Evolutionary conservation across 2,113 vertebrate species (phyloP).

Genomic region (Oreotragus oreotragus): DNA sequence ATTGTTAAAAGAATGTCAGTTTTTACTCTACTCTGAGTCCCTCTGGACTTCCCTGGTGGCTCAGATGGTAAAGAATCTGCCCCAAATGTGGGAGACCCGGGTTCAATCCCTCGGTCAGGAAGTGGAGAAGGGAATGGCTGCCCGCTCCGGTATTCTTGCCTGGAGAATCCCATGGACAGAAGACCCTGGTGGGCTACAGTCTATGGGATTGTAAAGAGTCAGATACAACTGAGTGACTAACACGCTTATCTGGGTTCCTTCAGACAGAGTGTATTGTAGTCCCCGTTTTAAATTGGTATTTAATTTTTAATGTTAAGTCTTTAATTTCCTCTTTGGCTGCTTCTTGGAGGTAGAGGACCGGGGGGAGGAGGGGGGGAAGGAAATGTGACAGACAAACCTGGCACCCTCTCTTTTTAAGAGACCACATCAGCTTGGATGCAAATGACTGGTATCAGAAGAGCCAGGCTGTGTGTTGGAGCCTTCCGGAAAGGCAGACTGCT

Average conservation of each 20-base stretch:
- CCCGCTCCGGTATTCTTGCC: neutral
- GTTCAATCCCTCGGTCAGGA: neutral
- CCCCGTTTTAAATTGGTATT: neutral
- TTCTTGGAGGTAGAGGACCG: neutral
- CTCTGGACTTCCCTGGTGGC: neutral
- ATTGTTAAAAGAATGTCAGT: neutral
- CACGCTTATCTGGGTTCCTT: neutral
- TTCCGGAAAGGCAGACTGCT: slow-evolving; percentile 78
- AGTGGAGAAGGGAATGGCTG: neutral
- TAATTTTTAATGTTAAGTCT: neutral
- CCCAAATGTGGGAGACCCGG: neutral
- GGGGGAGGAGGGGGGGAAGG: neutral
- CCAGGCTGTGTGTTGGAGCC: slow-evolving; percentile 74
- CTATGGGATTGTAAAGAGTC: neutral
- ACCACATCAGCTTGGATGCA: slow-evolving; percentile 75
- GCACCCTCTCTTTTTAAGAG: slow-evolving; percentile 63
- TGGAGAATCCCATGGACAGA: neutral
- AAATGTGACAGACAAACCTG: neutral
- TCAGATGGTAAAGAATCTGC: neutral
- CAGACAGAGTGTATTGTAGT: neutral
- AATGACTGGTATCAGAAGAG: slow-evolving; percentile 57
- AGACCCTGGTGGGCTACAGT: neutral
- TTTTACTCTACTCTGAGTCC: neutral
- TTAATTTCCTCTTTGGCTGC: neutral
- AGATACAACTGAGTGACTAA: neutral